phyloP scores from a whole-genome alignment of 2,888 invertebrate genomes.

The Nesidiocoris tenuis region DNA sequence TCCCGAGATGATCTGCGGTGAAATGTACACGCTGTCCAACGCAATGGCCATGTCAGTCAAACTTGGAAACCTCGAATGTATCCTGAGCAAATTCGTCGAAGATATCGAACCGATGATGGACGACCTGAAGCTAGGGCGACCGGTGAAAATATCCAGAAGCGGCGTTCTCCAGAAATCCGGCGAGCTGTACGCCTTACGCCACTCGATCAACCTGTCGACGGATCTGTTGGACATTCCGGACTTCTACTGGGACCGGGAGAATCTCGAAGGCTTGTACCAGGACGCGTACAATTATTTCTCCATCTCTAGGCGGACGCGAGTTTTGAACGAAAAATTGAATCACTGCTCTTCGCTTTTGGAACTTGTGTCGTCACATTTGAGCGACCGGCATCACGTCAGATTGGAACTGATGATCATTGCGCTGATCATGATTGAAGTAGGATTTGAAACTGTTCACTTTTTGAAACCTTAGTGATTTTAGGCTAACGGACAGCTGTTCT shows the following conservation, averaged over 20 bases:
- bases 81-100: constrained; percentile 34
- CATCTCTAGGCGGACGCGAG: constrained; percentile 79
- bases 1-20: constrained; percentile 60
- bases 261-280: constrained; percentile 80
- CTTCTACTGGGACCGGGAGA: constrained; percentile 96
- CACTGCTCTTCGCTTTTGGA: constrained; percentile 93
- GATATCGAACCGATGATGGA: constrained; percentile 42
- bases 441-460: constrained; percentile 46
- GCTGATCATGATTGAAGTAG: constrained; percentile 74
- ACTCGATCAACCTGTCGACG: constrained; percentile 88
- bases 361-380: constrained; percentile 82
- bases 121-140: constrained; percentile 73
- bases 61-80: constrained; percentile 75
- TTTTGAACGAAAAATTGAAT: constrained; percentile 91
- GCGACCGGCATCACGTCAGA: constrained; percentile 87
- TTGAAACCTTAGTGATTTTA: too few relatives aligned
- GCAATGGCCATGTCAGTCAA: constrained; percentile 92
- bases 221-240: constrained; percentile 94
- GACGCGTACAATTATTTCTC: constrained; percentile 81
- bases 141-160: constrained; percentile 66
- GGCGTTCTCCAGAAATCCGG: constrained; percentile 78
- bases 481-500: too few relatives aligned
- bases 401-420: constrained; percentile 97
- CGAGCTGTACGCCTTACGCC: constrained; percentile 83
- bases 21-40: constrained; percentile 93